A percentile compares a stretch with the other conserved stretches of the same genome.
These are phyloP conservation scores for Anastrepha ludens DNA, from an alignment of 1,140 invertebrate genomes.

Conservation along the genomic window DNA sequence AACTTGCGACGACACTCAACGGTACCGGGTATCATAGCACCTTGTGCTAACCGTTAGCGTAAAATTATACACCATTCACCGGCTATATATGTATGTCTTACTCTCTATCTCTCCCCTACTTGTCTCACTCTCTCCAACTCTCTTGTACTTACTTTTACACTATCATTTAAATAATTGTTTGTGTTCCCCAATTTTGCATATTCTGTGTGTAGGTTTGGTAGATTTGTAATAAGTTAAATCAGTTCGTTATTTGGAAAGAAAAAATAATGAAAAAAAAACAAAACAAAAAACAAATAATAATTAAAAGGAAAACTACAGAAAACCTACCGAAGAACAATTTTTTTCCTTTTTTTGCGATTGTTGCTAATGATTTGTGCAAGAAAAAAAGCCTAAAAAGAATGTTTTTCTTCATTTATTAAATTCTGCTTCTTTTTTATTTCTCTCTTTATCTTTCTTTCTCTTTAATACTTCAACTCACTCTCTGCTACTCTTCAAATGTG, in stretches of 20 bases:
- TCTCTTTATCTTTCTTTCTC: constrained; percentile 53
- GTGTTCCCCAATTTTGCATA: neutral
- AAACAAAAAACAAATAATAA: neutral
- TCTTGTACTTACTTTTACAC: constrained; percentile 16
- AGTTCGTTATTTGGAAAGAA: constrained; percentile 45
- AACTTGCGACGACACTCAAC: neutral
- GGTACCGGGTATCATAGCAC: neutral
- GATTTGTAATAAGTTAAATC: constrained; percentile 57
- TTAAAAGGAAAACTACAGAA: neutral
- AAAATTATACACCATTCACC: neutral
- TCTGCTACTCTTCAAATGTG: constrained; percentile 56
- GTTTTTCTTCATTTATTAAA: constrained; percentile 39
- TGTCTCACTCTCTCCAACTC: neutral
- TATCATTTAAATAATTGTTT: constrained; percentile 5
- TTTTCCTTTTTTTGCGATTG: neutral
- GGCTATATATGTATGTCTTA: neutral
- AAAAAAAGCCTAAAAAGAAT: neutral
- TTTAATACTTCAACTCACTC: constrained; percentile 50
- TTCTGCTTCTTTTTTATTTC: constrained; percentile 52
- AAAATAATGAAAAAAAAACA: neutral
- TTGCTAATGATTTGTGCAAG: neutral
- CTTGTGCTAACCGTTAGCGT: constrained; percentile 34
- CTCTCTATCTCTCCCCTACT: neutral
- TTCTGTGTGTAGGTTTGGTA: constrained; percentile 19
- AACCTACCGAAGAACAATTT: neutral